Evolutionary conservation across 2,113 vertebrate species (phyloP).

Genomic region (Lonchura striata): DNA sequence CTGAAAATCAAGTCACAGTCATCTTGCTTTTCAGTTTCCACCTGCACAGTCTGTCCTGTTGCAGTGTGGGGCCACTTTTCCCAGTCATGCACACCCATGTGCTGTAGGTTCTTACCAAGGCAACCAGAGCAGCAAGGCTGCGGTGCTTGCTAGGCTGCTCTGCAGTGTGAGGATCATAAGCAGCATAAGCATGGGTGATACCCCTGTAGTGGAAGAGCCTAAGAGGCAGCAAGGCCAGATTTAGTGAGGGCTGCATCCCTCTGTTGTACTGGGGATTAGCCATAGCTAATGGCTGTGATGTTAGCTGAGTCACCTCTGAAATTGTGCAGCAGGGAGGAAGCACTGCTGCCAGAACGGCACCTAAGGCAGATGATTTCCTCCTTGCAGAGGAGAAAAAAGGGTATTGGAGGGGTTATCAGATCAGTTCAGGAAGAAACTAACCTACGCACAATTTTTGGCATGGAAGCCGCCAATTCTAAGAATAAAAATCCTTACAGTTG

Average conservation of each 20-base stretch:
- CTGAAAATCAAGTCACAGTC: background rate
- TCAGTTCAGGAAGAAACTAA: background rate
- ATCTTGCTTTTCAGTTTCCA: background rate
- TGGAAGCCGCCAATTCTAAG: background rate
- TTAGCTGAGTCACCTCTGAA: background rate
- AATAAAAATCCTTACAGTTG: background rate
- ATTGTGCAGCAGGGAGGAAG: background rate
- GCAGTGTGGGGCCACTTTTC: background rate
- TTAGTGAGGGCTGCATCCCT: background rate
- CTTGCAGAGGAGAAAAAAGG: background rate
- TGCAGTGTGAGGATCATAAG: background rate
- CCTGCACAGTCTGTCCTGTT: accelerated
- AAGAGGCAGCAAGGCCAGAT: background rate
- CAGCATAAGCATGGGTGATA: background rate
- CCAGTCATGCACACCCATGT: accelerated
- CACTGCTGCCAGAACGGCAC: background rate
- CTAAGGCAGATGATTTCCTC: background rate
- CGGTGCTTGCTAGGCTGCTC: background rate
- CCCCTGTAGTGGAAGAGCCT: background rate
- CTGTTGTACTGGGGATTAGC: background rate
- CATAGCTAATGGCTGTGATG: background rate
- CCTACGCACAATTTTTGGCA: background rate
- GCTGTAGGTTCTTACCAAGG: background rate
- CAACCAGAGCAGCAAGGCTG: background rate
- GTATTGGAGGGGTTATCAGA: background rate